A percentile compares a stretch with the other conserved stretches of the same genome.
phyloP scores from a whole-genome alignment of 2,888 invertebrate genomes.

The Cremastobaeus sp. region DNA sequence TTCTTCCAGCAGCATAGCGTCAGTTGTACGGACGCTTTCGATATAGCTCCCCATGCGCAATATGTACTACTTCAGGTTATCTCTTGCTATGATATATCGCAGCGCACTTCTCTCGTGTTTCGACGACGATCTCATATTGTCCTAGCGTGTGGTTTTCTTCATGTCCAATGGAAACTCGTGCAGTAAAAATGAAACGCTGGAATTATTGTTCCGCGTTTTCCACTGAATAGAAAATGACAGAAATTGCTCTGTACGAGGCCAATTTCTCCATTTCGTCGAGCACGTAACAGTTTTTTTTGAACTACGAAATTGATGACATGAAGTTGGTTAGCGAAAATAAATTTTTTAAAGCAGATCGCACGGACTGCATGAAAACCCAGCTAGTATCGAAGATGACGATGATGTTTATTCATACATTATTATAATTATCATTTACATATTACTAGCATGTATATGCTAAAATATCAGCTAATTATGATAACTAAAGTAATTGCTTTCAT shows the following conservation, averaged over 20 bases:
- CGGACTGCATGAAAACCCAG: too few relatives aligned
- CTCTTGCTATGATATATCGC: slow-evolving; percentile 37
- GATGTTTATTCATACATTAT: too few relatives aligned
- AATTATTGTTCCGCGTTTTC: slow-evolving; percentile 33
- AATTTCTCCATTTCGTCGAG: slow-evolving; percentile 10
- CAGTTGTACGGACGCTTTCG: slow-evolving; percentile 37
- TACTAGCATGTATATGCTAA: too few relatives aligned
- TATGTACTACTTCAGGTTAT: slow-evolving; percentile 46
- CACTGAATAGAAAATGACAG: slow-evolving; percentile 24
- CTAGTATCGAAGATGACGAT: too few relatives aligned
- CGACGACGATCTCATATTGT: slow-evolving; percentile 46
- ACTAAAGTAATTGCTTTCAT: too few relatives aligned
- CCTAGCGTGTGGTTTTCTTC: slow-evolving; percentile 25
- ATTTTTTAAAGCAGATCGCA: too few relatives aligned
- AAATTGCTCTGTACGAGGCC: slow-evolving; percentile 20
- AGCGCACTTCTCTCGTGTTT: slow-evolving; percentile 40
- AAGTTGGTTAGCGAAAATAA: too few relatives aligned
- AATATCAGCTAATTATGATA: too few relatives aligned
- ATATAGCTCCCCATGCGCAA: slow-evolving; percentile 54
- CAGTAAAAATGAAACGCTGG: slow-evolving; percentile 28
- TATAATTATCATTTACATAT: too few relatives aligned
- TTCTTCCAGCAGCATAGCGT: slow-evolving; percentile 26
- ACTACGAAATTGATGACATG: too few relatives aligned
- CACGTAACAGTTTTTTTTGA: too few relatives aligned
- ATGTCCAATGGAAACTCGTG: slow-evolving; percentile 29